Base-by-base conservation (phyloP, 2,797 vertebrate species). In the Oceanodroma leucorhoa region DNA sequence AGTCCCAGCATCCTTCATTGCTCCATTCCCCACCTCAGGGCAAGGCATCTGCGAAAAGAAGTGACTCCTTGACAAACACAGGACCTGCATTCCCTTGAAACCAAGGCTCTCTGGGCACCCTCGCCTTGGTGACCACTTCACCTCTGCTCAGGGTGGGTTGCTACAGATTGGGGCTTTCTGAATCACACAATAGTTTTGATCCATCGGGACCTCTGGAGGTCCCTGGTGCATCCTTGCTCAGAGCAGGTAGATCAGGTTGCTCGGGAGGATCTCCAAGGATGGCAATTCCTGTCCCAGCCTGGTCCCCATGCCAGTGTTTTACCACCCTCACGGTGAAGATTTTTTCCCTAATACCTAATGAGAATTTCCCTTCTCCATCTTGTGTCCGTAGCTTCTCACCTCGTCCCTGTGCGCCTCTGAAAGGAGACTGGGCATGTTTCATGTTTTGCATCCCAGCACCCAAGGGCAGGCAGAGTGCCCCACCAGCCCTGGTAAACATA, bases 121-220 rank as follows among this genome's bases (percentile, higher is more conserved):
- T 70, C 1, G 0, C 29, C 46, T n/a, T 18, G 30, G 61, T 60
- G 72, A 19, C 43, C 9, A 12, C 17, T 14, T 77, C n/a, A 29
- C 5, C 53, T 83, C 73, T 53, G 38, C 32, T 24, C 23, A 15
- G 38, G 1, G 6, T 60, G 46, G 43, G 24, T 75, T 78, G 77
- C 67, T 61, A 12, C 27, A 19, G 51, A 9, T 6, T 32, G 11
- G 23, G 17, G 36, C 53, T 65, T 85, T 27, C 7, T 1, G 8
- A n/a, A 22, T 18, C 50, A 55, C 36, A 5, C 14, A 5, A 17
- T 8, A 26, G 10, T 11, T 76, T 77, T 61, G 34, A 30, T 22
- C n/a, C 18, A 0, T 15, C 0, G 0, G 24, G 55, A 53, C 20
- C 19, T 69, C 41, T 66, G 50, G 51, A 69, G 30, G 17, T 53